Evolutionary conservation across 2,113 vertebrate genomes (phyloP), one percentile per base, ranked within the genome.

Genomic region (Macaca nemestrina): DNA sequence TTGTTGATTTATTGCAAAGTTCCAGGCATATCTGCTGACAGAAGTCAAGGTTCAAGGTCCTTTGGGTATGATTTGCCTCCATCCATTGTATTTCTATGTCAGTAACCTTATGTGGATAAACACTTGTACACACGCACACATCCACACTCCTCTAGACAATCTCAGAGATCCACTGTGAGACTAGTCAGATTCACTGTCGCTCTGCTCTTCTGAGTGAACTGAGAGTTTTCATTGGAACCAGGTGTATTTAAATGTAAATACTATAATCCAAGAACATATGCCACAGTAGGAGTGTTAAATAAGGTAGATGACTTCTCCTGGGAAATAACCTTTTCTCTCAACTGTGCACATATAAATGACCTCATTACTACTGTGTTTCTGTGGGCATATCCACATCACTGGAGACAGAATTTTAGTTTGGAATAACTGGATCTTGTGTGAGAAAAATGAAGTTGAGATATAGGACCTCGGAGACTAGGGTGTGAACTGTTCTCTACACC

Each of bases 401-500:
- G 57, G 48, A 94, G 57, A 70, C 40, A 83, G 48, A 50, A 48
- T n/a, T 73, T 68, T 73, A 78, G 32, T 48, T 82, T 88, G 40
- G 79, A 97, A 86, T 75, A 76, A 85, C 32, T 95, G 45, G 18
- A 23, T 67, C 81, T 85, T 70, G 8, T 89, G 64, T 67, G 78
- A 82, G 52, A 85, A 97, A 75, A 59, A 93, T 68, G 52, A 43
- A 79, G 12, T 78, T 68, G 72, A 82, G 83, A 52, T 79, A 87
- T 22, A 73, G 22, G 45, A 38, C 89, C 88, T 88, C 43, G 35
- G 85, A 93, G 89, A 94, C 50, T 13, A 72, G 79, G 68, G 64
- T 88, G 72, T 96, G 48, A 96, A 50, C n/a, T 93, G 17, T 67
- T 92, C 64, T 85, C 50, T 76, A 23, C 85, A 83, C 17, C 57